These are phyloP conservation scores for Morinoia aosen DNA, from an alignment of 2,888 invertebrate genomes.

Conservation along the genomic window DNA sequence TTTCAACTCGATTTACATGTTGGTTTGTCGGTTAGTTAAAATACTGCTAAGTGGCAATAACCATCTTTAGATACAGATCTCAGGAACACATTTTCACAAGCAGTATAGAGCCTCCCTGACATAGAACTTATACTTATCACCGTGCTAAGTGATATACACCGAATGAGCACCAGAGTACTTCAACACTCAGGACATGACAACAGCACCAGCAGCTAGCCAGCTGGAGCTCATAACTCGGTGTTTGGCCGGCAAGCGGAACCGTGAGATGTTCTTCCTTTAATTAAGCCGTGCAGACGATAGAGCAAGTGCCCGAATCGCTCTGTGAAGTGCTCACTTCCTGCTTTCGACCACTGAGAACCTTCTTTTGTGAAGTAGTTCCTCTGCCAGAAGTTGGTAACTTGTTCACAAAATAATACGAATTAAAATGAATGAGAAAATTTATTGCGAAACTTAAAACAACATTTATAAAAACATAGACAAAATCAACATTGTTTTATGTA, in stretches of 20 bases:
- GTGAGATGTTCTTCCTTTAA: neutral
- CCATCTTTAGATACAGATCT: neutral
- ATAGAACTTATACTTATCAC: neutral
- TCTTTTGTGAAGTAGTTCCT: neutral
- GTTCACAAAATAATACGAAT: neutral
- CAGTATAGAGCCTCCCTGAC: neutral
- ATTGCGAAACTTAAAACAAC: neutral
- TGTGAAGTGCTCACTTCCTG: neutral
- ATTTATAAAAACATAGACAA: too few relatives aligned
- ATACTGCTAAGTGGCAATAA: too few relatives aligned
- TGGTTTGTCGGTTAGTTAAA: too few relatives aligned
- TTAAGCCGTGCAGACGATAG: neutral
- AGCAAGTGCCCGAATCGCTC: neutral
- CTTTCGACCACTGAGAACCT: neutral
- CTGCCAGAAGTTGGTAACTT: neutral
- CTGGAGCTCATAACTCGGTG: neutral
- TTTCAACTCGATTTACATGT: too few relatives aligned
- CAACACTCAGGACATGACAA: neutral
- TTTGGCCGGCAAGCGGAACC: neutral
- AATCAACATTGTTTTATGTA: too few relatives aligned
- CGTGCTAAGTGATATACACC: neutral
- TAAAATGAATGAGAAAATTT: neutral
- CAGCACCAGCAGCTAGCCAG: neutral
- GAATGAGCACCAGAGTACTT: neutral
- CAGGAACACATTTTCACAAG: neutral